These are phyloP conservation scores for Gyrodactylus salaris DNA, from an alignment of 1,140 invertebrate species.

Conservation along the genomic window DNA sequence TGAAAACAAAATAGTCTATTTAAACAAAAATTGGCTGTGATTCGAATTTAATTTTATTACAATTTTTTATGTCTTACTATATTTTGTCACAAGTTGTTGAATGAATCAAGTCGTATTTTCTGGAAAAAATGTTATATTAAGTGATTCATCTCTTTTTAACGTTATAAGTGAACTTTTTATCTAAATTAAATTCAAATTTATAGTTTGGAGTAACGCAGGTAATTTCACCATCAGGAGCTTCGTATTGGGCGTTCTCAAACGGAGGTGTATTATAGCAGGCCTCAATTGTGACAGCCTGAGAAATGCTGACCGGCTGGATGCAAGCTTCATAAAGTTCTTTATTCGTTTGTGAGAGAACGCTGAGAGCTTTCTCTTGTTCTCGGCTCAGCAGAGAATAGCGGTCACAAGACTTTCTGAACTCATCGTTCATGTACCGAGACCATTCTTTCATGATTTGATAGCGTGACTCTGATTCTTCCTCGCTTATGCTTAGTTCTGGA, in stretches of 20 bases:
- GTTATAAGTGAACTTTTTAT: neutral
- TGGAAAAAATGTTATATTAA: no score
- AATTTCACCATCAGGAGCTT: neutral
- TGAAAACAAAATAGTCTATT: no score
- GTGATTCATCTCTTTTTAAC: neutral
- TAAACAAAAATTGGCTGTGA: no score
- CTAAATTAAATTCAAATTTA: neutral
- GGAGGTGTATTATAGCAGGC: neutral
- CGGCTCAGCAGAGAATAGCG: neutral
- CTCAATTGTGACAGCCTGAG: neutral
- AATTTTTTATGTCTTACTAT: no score
- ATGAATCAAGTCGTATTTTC: no score
- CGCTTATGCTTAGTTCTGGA: neutral
- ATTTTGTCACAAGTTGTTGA: no score
- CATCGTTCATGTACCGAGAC: neutral
- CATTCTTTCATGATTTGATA: neutral
- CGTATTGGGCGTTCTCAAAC: neutral
- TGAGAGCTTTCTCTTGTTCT: neutral
- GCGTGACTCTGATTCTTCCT: neutral
- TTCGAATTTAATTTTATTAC: no score
- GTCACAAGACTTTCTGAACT: neutral
- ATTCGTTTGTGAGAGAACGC: neutral
- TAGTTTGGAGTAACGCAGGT: neutral
- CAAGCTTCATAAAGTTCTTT: neutral
- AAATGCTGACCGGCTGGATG: neutral